Base-by-base conservation (phyloP, 2,797 vertebrate genomes). In the Melanotaenia maccullochi region DNA sequence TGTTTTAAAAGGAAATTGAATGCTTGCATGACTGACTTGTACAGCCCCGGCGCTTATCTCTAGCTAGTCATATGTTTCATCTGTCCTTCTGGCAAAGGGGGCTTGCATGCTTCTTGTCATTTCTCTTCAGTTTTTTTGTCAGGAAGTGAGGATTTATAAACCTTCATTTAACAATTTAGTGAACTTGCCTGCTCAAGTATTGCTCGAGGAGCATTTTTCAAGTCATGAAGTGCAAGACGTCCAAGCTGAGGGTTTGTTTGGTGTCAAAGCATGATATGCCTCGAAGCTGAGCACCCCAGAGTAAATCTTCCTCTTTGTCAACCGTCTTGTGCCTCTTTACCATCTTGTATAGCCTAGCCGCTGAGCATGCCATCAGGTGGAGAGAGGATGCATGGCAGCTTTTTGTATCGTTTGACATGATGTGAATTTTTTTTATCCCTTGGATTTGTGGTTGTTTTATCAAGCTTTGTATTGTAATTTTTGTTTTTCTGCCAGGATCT, bases 401-500 rank as follows among this genome's bases (percentile, higher is more conserved):
- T 79, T 83, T 77, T 88, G 67, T 90, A 68, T 85, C 35, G 42
- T 82, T 76, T 79, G 65, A 85, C 65, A 40, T 83, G 61, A 81
- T 61, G 36, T 75, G 25, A 61, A 76, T 84, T 86, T 56, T 71
- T 84, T 67, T 78, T 60, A 65, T 60, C 57, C 79, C 32, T 74
- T 7, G 74, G 51, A 73, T 86, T 78, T 79, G 57, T 75, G 61
- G 22, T 65, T 82, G 76, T 86, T 60, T 68, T 73, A 68, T 82
- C 35, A 55, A 84, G 77, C 71, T 90, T 60, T 92, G 75, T 87
- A 71, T 89, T 87, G 77, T 90, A 89, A 87, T 82, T 88, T 87
- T 83, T 84, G 76, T 89, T 82, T 90, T 76, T 88, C 82, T 91
- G 83, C 78, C 93, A 93, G 94, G 91, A 87, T 81, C 84, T 71